These are phyloP conservation scores for Actinemys pallida DNA, from an alignment of 2,113 vertebrate genomes.

Conservation along the genomic window DNA sequence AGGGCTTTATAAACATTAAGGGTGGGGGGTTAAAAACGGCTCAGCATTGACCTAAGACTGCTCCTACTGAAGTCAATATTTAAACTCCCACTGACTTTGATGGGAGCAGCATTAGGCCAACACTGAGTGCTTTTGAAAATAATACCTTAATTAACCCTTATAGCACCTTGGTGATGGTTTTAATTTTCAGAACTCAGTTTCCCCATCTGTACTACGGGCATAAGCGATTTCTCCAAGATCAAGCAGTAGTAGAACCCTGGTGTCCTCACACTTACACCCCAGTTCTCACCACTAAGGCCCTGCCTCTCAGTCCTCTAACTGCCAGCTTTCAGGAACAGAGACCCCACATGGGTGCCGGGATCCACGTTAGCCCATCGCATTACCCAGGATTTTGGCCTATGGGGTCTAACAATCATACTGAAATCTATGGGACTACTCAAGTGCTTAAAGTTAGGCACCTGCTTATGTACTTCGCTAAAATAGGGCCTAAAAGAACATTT, in stretches of 20 bases:
- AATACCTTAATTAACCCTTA: not conserved
- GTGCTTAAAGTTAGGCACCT: not conserved
- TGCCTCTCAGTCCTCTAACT: not conserved
- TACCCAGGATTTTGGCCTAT: not conserved
- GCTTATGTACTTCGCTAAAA: not conserved
- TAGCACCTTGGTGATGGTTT: not conserved
- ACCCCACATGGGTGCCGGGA: not conserved
- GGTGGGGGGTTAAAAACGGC: not conserved
- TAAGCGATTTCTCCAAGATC: not conserved
- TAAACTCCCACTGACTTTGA: not conserved
- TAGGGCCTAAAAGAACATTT: not conserved
- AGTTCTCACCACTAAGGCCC: not conserved
- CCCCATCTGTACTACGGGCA: not conserved
- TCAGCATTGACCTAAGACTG: not conserved
- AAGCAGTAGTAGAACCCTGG: not conserved
- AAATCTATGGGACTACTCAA: not conserved
- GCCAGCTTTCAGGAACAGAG: not conserved
- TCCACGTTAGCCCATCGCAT: not conserved
- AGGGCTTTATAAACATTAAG: not conserved
- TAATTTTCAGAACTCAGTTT: not conserved
- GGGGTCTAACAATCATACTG: not conserved
- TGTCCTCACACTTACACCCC: not conserved
- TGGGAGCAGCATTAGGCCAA: not conserved
- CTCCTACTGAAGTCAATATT: rapidly evolving
- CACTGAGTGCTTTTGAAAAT: not conserved